These are phyloP conservation scores for Luidia sarsii DNA, from an alignment of 53 echinoderm and acorn worm genomes.

Conservation along the genomic window DNA sequence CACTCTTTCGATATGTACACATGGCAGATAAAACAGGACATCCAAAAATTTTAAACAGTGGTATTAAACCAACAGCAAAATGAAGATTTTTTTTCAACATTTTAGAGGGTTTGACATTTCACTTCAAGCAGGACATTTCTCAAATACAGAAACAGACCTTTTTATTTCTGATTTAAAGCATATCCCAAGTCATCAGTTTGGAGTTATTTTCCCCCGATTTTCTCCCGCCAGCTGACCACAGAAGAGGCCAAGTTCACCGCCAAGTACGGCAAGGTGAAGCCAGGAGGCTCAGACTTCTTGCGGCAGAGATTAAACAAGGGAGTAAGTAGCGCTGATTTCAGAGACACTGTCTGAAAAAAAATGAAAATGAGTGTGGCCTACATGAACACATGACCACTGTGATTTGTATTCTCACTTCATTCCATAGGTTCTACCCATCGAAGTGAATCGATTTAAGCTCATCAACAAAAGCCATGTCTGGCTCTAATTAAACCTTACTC, in stretches of 20 bases:
- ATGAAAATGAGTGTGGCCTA: not conserved
- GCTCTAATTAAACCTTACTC: too few species aligned
- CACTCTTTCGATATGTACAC: too few species aligned
- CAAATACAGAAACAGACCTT: too few species aligned
- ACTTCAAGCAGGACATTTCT: too few species aligned
- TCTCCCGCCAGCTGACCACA: constrained; percentile 4
- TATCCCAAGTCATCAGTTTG: too few species aligned
- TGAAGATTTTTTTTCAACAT: too few species aligned
- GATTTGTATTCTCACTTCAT: not conserved
- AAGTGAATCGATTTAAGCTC: not conserved
- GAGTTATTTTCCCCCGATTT: not conserved
- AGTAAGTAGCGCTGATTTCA: constrained; percentile 76
- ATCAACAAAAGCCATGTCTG: too few species aligned
- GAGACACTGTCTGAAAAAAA: not conserved
- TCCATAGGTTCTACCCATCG: not conserved
- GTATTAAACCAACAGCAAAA: too few species aligned
- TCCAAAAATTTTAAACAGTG: too few species aligned
- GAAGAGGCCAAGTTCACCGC: constrained; percentile 81
- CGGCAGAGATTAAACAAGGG: constrained; percentile 90
- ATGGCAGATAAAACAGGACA: too few species aligned
- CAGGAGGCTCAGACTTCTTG: constrained; percentile 94
- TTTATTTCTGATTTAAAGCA: too few species aligned
- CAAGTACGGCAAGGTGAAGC: constrained; percentile 88
- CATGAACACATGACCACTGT: not conserved
- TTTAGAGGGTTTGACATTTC: too few species aligned